Conservation (phyloP, 2,888 invertebrate genomes). For the Lasioglossum marginatum region DNA sequence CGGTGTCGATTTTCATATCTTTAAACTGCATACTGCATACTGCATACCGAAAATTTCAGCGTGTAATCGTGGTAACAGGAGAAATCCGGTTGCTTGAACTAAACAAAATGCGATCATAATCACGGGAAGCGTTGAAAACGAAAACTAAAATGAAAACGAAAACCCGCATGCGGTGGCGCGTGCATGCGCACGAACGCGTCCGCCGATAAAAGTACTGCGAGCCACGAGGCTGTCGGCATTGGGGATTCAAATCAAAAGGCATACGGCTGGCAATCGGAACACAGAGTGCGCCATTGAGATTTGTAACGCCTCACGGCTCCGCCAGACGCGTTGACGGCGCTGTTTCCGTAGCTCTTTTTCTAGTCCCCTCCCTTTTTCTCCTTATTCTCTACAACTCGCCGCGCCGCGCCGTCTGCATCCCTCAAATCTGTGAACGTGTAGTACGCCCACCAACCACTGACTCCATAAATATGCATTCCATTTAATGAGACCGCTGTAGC, state of each 20-base stretch:
- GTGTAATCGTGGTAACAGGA: conserved; percentile 23
- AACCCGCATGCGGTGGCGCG: neutral
- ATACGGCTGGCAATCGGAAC: conserved; percentile 65
- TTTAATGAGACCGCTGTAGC: conserved; percentile 70
- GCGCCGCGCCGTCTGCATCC: conserved; percentile 28
- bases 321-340: conserved; percentile 64
- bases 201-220: conserved; percentile 57
- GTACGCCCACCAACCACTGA: conserved; percentile 54
- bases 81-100: conserved; percentile 12
- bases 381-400: conserved; percentile 22
- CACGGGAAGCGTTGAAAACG: conserved; percentile 30
- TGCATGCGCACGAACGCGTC: conserved; percentile 17
- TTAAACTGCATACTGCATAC: neutral
- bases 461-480: conserved; percentile 75
- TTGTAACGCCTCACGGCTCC: conserved; percentile 68
- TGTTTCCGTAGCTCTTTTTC: conserved; percentile 44
- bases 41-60: neutral
- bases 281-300: conserved; percentile 71
- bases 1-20: neutral
- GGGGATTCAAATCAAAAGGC: conserved; percentile 69
- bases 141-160: conserved; percentile 8
- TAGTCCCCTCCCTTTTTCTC: conserved; percentile 1
- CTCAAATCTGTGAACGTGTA: conserved; percentile 48
- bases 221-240: conserved; percentile 45
- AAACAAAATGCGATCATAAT: conserved; percentile 63